phyloP scores from a whole-genome alignment of 2,888 invertebrate species.

The Aricia artaxerxes region DNA sequence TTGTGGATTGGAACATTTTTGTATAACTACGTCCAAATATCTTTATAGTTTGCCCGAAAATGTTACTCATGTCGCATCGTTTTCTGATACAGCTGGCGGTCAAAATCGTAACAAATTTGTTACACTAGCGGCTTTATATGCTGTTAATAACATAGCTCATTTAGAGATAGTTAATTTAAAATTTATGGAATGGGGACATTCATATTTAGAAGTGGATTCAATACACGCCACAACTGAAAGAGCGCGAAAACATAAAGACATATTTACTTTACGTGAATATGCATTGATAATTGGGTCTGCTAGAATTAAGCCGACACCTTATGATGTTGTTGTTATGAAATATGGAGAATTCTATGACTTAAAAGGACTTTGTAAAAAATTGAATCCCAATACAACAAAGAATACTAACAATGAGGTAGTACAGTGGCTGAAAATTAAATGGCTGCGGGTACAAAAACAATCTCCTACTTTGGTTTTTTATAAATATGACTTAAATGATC shows the following conservation, averaged over 20 bases:
- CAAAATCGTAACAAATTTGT: neutral
- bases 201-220: slow-evolving; percentile 7
- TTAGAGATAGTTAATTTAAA: neutral
- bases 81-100: neutral
- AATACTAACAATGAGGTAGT: neutral
- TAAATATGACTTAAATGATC: neutral
- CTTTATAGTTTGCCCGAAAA: neutral
- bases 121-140: neutral
- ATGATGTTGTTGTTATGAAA: neutral
- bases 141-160: neutral
- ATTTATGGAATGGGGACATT: slow-evolving; percentile 4
- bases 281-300: neutral
- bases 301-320: neutral
- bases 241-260: neutral
- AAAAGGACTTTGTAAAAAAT: neutral
- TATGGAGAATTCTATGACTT: neutral
- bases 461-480: neutral
- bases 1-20: too few species aligned
- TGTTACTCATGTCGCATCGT: neutral
- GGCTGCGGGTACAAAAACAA: neutral
- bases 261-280: neutral
- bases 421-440: neutral
- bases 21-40: neutral
- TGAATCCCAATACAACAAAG: neutral
- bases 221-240: neutral